These are phyloP conservation scores for Drosophila azteca DNA, from an alignment of 1,140 invertebrate genomes.

Conservation along the genomic window DNA sequence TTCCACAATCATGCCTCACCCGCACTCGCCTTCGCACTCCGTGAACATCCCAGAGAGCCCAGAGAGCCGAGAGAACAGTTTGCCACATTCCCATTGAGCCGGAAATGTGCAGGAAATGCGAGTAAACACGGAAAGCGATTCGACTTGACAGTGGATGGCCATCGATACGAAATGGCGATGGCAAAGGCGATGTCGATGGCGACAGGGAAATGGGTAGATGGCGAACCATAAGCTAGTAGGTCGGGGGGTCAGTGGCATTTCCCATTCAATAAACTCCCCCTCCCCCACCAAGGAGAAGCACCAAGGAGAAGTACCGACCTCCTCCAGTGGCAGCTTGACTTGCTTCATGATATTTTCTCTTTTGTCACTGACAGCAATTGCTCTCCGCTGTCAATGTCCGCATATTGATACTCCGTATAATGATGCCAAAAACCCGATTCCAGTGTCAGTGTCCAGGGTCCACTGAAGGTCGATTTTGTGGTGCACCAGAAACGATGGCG, in stretches of 20 bases:
- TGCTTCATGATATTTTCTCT: constrained; percentile 48
- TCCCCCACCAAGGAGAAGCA: background rate
- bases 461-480: too few species aligned
- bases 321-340: constrained; percentile 39
- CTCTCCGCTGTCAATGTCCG: constrained; percentile 29
- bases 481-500: too few species aligned
- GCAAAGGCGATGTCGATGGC: constrained; percentile 11
- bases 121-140: constrained; percentile 53
- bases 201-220: background rate
- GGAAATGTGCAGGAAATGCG: constrained; percentile 55
- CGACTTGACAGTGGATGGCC: constrained; percentile 37
- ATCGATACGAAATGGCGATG: constrained; percentile 22
- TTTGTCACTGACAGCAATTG: constrained; percentile 64
- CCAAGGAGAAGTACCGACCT: constrained; percentile 12
- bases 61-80: constrained; percentile 16
- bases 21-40: constrained; percentile 29
- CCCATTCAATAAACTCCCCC: constrained; percentile 39
- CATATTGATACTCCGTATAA: constrained; percentile 42
- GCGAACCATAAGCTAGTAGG: constrained; percentile 4
- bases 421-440: constrained; percentile 11
- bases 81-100: constrained; percentile 57
- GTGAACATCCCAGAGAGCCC: background rate
- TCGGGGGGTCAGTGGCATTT: constrained; percentile 41
- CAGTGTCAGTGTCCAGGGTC: background rate
- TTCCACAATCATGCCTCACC: constrained; percentile 61